Evolutionary conservation across 1,140 invertebrate genomes (phyloP).

Genomic region (Bombus sylvicola): DNA sequence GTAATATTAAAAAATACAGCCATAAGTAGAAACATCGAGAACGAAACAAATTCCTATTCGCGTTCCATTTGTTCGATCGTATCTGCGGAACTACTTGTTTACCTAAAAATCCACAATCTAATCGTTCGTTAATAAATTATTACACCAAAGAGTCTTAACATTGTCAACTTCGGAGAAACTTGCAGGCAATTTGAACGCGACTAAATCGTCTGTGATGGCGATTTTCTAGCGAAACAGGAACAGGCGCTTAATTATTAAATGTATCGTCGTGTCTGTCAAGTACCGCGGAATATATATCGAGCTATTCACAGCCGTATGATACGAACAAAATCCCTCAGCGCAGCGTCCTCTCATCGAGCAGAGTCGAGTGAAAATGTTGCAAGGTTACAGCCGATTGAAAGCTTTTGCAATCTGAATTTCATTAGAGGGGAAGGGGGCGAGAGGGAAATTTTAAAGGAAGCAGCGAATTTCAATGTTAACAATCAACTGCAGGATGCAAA

Average conservation of each 20-base stretch:
- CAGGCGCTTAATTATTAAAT: conserved; percentile 77
- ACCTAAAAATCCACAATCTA: too few relatives aligned
- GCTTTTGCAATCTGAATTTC: conserved; percentile 16
- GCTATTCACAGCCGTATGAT: not conserved
- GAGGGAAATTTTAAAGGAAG: not conserved
- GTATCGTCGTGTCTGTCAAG: conserved; percentile 62
- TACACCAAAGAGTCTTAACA: not conserved
- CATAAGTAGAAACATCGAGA: too few relatives aligned
- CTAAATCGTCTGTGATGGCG: not conserved
- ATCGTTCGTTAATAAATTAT: not conserved
- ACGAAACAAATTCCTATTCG: too few relatives aligned
- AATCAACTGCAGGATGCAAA: not conserved
- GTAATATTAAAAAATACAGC: too few relatives aligned
- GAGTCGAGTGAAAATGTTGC: not conserved
- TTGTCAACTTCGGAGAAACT: not conserved
- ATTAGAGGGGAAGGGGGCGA: not conserved
- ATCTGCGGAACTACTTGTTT: too few relatives aligned
- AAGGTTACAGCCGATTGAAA: conserved; percentile 19
- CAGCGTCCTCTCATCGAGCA: too few relatives aligned
- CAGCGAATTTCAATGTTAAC: not conserved
- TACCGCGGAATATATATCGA: conserved; percentile 14
- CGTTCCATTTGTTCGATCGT: too few relatives aligned
- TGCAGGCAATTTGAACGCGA: not conserved
- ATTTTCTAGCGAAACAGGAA: not conserved
- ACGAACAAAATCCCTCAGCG: too few relatives aligned